These are phyloP conservation scores for Tenualosa thibaudeaui DNA, from an alignment of 2,797 vertebrate genomes.

Conservation along the genomic window DNA sequence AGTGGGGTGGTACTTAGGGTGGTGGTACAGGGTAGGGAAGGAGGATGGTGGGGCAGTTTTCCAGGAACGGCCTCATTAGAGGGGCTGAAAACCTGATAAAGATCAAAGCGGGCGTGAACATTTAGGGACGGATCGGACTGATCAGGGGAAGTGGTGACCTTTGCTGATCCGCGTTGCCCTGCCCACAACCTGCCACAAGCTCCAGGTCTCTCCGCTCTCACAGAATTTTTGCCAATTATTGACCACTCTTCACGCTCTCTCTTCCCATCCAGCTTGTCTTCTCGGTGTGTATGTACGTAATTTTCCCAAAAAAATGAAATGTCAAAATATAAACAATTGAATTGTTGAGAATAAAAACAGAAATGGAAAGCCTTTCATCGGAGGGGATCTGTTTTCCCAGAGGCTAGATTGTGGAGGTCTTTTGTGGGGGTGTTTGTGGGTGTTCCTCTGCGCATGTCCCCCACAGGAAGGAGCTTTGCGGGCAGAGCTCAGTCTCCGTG, in stretches of 20 bases:
- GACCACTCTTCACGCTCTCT: not conserved
- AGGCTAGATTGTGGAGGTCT: not conserved
- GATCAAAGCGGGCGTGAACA: conserved; percentile 45
- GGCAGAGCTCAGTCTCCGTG: conserved; percentile 66
- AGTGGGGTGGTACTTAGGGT: not conserved
- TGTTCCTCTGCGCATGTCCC: conserved; percentile 11
- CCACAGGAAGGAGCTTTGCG: conserved; percentile 63
- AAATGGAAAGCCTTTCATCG: not conserved
- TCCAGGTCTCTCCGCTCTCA: not conserved
- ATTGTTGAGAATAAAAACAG: no score
- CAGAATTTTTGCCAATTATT: not conserved
- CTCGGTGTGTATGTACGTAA: not conserved
- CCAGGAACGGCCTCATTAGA: conserved; percentile 46
- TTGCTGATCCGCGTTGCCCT: conserved; percentile 34
- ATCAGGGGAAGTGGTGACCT: conserved; percentile 22
- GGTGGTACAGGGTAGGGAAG: conserved; percentile 1
- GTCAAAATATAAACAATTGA: no score
- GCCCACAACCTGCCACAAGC: not conserved
- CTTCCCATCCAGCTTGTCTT: not conserved
- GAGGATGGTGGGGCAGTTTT: conserved; percentile 27
- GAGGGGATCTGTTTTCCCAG: not conserved
- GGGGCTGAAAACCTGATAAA: conserved; percentile 33
- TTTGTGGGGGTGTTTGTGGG: not conserved
- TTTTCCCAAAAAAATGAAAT: no score
- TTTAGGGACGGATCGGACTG: conserved; percentile 35